Percentiles rank a stretch among this genome's conserved stretches.
phyloP scores from a whole-genome alignment of 2,113 vertebrate species.

The Toxotes chatareus region DNA sequence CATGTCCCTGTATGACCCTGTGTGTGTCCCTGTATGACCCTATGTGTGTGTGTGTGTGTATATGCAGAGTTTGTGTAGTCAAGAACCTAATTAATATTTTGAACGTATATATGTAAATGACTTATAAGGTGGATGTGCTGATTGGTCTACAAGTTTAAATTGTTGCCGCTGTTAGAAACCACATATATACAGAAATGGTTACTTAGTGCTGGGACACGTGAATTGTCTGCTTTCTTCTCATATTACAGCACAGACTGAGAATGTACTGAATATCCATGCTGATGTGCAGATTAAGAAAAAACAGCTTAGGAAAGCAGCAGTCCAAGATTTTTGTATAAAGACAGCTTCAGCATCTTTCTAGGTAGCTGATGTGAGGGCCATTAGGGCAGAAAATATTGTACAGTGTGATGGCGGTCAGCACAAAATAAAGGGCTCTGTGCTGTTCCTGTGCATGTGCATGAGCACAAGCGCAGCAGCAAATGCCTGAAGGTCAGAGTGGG shows the following conservation, averaged over 20 bases:
- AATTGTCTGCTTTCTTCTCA: constrained; percentile 6
- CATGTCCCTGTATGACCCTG: not conserved
- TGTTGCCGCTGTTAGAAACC: not conserved
- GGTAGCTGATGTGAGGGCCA: not conserved
- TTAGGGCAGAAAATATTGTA: constrained; percentile 7
- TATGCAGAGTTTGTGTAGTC: not conserved
- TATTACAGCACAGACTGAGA: not conserved
- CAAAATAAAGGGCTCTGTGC: constrained; percentile 25
- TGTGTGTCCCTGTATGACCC: not conserved
- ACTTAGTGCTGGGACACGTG: not conserved
- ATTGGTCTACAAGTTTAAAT: not conserved
- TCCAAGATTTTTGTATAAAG: constrained; percentile 25
- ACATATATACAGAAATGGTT: not conserved
- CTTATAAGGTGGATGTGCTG: not conserved
- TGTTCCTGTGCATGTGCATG: not conserved
- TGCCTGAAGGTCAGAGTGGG: constrained; percentile 40
- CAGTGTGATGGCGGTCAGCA: constrained; percentile 16
- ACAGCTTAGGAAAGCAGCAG: not conserved
- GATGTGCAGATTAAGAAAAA: constrained; percentile 13
- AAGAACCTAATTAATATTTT: not conserved
- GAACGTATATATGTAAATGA: not conserved
- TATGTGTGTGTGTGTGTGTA: too few relatives aligned
- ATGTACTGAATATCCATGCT: constrained; percentile 1
- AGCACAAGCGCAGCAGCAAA: constrained; percentile 9
- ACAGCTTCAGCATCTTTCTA: constrained; percentile 20